phyloP scores from a whole-genome alignment of 2,797 vertebrate species.

The Cossypha polioptera region DNA sequence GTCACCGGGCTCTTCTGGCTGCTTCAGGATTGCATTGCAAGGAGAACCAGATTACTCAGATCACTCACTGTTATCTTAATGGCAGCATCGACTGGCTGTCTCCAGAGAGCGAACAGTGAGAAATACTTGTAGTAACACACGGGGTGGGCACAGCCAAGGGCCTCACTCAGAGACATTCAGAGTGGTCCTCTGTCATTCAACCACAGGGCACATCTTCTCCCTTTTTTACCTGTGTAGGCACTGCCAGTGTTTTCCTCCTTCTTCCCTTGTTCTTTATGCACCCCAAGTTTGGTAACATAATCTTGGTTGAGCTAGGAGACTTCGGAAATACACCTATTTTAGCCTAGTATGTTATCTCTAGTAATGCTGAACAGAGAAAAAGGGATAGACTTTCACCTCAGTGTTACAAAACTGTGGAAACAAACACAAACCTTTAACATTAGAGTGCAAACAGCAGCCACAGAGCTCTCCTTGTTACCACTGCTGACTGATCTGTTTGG shows the following conservation, averaged over 20 bases:
- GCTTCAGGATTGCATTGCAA: not conserved
- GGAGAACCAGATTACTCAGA: not conserved
- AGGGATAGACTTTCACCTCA: not conserved
- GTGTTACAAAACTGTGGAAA: not conserved
- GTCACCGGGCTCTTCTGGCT: not conserved
- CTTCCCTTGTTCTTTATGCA: not conserved
- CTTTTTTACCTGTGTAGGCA: not conserved
- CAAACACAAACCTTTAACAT: not conserved
- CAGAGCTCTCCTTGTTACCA: constrained; percentile 32
- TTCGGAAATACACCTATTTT: not conserved
- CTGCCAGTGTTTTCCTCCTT: not conserved
- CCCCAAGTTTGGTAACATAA: not conserved
- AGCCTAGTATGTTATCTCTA: not conserved
- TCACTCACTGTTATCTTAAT: not conserved
- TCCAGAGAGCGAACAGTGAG: not conserved
- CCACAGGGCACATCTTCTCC: not conserved
- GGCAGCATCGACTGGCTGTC: not conserved
- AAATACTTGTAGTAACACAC: not conserved
- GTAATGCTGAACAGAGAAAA: not conserved
- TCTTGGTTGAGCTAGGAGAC: not conserved
- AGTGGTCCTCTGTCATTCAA: not conserved
- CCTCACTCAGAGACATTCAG: not conserved
- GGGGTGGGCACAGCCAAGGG: not conserved
- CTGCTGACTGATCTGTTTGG: not conserved
- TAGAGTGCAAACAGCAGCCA: not conserved